Percentiles rank a stretch among this genome's conserved stretches.
These are phyloP conservation scores for Ophraella communa DNA, from an alignment of 2,888 invertebrate species.

Conservation along the genomic window DNA sequence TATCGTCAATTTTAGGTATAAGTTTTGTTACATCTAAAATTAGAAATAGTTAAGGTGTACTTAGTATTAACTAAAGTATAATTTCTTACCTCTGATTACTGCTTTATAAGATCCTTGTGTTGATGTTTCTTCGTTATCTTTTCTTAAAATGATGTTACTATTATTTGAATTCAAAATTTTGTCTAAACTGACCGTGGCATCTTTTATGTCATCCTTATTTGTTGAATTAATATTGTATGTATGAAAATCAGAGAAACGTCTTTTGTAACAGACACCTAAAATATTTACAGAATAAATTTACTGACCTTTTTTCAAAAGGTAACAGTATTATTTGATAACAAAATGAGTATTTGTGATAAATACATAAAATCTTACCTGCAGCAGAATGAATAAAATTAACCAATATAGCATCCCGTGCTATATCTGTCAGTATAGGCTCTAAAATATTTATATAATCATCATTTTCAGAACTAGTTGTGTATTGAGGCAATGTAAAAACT, in stretches of 20 bases:
- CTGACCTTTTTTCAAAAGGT: no score
- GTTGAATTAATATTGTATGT: constrained; percentile 54
- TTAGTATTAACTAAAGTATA: background rate
- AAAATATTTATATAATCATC: constrained; percentile 54
- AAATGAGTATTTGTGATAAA: background rate
- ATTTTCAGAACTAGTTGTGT: constrained; percentile 40
- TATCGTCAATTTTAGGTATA: constrained; percentile 50
- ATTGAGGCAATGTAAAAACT: constrained; percentile 52
- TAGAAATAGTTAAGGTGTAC: background rate
- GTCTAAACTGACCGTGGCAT: constrained; percentile 52
- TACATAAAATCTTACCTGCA: constrained; percentile 39
- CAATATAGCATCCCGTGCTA: constrained; percentile 54
- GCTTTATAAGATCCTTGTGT: constrained; percentile 52
- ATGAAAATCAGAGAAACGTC: constrained; percentile 51
- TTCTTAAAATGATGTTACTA: constrained; percentile 51
- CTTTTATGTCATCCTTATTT: constrained; percentile 48
- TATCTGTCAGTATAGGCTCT: constrained; percentile 52
- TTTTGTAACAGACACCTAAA: constrained; percentile 43
- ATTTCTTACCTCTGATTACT: constrained; percentile 53
- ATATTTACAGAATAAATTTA: background rate
- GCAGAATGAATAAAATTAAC: constrained; percentile 53
- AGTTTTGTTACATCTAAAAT: constrained; percentile 51
- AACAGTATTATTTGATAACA: no score
- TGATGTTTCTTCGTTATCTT: constrained; percentile 47
- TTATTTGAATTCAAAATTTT: constrained; percentile 49